Conservation (phyloP, 2,888 invertebrate genomes). For the Zygothrica quintamaculata region DNA sequence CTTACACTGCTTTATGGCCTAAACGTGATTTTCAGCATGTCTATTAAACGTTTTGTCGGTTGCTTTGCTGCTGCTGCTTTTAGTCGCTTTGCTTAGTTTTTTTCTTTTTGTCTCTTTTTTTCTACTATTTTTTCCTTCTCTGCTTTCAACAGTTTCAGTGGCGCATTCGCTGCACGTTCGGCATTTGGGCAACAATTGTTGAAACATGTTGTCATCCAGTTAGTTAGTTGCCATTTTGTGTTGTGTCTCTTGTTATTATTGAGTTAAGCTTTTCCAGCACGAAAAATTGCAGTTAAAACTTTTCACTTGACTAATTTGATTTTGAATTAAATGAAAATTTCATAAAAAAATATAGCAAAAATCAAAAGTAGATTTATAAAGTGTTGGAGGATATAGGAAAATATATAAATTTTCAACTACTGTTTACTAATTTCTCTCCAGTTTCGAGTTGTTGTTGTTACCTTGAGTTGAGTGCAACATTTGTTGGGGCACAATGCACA, state of each 20-base stretch:
- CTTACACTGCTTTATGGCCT: constrained; percentile 63
- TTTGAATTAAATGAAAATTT: too few species aligned
- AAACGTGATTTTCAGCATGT: constrained; percentile 74
- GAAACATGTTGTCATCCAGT: constrained; percentile 79
- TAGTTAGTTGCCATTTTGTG: constrained; percentile 60
- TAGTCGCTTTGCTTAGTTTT: constrained; percentile 2
- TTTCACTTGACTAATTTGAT: too few species aligned
- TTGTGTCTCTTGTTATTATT: constrained; percentile 23
- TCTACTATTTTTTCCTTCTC: constrained; percentile 6
- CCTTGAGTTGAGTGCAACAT: not conserved
- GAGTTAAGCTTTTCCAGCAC: constrained; percentile 35
- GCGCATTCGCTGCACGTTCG: constrained; percentile 70
- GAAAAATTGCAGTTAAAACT: constrained; percentile 42
- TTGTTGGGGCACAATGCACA: not conserved
- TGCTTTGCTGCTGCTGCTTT: constrained; percentile 7
- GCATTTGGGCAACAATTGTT: constrained; percentile 73
- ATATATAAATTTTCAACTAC: too few species aligned
- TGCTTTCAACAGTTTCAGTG: not conserved
- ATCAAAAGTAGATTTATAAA: too few species aligned
- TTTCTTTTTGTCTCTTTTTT: constrained; percentile 9
- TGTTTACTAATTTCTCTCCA: too few species aligned
- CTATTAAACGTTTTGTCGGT: constrained; percentile 56
- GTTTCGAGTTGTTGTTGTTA: too few species aligned
- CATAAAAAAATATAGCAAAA: too few species aligned
- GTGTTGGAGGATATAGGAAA: too few species aligned